Conservation (phyloP, 37 sponge, comb jelly and placozoan species). For the Hormiphora californensis region DNA sequence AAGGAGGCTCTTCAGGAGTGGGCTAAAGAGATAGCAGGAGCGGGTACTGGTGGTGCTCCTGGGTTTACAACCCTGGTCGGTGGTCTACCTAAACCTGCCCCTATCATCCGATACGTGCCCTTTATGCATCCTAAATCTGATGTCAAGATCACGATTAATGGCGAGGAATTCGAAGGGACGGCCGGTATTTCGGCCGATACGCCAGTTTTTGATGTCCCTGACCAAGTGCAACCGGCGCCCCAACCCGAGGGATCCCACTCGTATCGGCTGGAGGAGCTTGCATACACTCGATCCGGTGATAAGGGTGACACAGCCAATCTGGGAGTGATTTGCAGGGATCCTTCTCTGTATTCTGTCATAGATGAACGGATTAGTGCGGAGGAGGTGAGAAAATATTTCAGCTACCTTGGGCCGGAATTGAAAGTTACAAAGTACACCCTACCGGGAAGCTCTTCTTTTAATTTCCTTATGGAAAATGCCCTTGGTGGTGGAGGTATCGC, state of each 20-base stretch:
- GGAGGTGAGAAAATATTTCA: constrained; percentile 18
- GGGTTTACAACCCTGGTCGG: constrained; percentile 79
- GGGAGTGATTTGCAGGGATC: constrained; percentile 57
- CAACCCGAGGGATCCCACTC: background rate
- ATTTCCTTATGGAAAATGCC: constrained; percentile 79
- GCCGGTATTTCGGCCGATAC: background rate
- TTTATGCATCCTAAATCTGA: constrained; percentile 72
- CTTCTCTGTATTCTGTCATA: background rate
- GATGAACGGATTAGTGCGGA: background rate
- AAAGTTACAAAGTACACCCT: constrained; percentile 70
- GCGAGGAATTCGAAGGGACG: background rate
- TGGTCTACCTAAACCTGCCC: constrained; percentile 89
- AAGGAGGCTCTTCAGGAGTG: constrained; percentile 80
- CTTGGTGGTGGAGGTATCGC: constrained; percentile 95
- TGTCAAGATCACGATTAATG: background rate
- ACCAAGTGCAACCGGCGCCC: background rate
- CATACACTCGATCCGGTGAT: constrained; percentile 89
- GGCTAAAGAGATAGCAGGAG: constrained; percentile 80
- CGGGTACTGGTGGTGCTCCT: constrained; percentile 97
- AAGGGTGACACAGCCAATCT: constrained; percentile 93
- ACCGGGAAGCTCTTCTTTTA: constrained; percentile 76
- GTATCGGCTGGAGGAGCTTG: constrained; percentile 67
- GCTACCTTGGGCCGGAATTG: background rate
- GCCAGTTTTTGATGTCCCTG: background rate
- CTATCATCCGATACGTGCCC: constrained; percentile 76